Conservation (phyloP, 1,140 invertebrate species). For the Pogonomyrmex barbatus region DNA sequence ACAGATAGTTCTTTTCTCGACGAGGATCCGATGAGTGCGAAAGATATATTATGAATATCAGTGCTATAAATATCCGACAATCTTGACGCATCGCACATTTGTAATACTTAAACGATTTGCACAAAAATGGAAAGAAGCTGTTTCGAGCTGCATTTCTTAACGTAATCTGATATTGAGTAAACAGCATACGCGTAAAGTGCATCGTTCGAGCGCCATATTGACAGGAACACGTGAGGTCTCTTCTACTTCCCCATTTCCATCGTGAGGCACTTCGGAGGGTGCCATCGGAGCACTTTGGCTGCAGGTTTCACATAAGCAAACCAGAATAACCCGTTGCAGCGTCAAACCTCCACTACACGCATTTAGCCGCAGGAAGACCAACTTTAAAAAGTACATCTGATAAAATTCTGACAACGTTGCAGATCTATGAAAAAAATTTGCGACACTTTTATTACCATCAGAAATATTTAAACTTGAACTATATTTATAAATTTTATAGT, state of each 20-base stretch:
- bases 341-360: neutral
- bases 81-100: slow-evolving; percentile 13
- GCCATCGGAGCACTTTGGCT: slow-evolving; percentile 62
- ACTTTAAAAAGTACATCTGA: neutral
- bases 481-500: neutral
- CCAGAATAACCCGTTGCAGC: slow-evolving; percentile 41
- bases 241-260: slow-evolving; percentile 38
- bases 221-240: slow-evolving; percentile 71
- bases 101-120: slow-evolving; percentile 22
- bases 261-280: slow-evolving; percentile 37
- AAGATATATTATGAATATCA: neutral
- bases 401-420: neutral
- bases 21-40: neutral
- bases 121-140: slow-evolving; percentile 20
- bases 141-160: slow-evolving; percentile 32
- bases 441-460: neutral
- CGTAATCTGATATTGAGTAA: slow-evolving; percentile 68
- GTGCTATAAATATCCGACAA: neutral
- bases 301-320: slow-evolving; percentile 58
- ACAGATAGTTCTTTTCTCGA: neutral
- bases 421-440: neutral
- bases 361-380: slow-evolving; percentile 10
- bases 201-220: slow-evolving; percentile 70
- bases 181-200: slow-evolving; percentile 65
- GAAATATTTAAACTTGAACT: slow-evolving; percentile 4